phyloP scores from a whole-genome alignment of 37 sponge, comb jelly and placozoan species.

The Haliclona indistincta region DNA sequence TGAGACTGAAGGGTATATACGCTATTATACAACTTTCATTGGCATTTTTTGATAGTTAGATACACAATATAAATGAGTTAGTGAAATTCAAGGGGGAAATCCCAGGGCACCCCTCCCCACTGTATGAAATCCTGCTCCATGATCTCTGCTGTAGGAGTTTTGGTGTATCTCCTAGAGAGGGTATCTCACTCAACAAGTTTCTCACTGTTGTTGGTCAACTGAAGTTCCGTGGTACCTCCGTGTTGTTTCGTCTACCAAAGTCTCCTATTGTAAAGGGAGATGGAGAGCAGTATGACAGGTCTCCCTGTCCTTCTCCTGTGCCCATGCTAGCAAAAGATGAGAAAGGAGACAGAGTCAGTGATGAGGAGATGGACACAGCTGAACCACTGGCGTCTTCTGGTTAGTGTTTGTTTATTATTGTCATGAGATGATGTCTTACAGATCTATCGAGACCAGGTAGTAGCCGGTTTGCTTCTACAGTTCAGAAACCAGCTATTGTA shows the following conservation, averaged over 20 bases:
- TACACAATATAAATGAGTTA: no score
- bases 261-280: constrained; percentile 59
- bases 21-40: no score
- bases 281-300: not conserved
- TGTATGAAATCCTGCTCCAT: not conserved
- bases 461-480: no score
- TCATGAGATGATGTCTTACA: no score
- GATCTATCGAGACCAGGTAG: no score
- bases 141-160: constrained; percentile 2
- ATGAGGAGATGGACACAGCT: constrained; percentile 22
- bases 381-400: no score
- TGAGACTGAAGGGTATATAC: no score
- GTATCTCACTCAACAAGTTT: constrained; percentile 67
- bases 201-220: constrained; percentile 83
- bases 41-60: no score
- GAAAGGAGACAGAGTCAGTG: not conserved
- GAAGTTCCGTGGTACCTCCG: constrained; percentile 93
- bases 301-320: constrained; percentile 10
- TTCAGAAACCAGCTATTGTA: no score
- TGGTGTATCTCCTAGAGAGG: constrained; percentile 18
- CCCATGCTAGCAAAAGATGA: not conserved
- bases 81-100: no score
- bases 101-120: no score
- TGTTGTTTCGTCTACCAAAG: constrained; percentile 76
- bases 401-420: no score